Evolutionary conservation across 2,113 vertebrate species (phyloP), one percentile per base, ranked within the genome.

Genomic region (Lipophrys pholis): DNA sequence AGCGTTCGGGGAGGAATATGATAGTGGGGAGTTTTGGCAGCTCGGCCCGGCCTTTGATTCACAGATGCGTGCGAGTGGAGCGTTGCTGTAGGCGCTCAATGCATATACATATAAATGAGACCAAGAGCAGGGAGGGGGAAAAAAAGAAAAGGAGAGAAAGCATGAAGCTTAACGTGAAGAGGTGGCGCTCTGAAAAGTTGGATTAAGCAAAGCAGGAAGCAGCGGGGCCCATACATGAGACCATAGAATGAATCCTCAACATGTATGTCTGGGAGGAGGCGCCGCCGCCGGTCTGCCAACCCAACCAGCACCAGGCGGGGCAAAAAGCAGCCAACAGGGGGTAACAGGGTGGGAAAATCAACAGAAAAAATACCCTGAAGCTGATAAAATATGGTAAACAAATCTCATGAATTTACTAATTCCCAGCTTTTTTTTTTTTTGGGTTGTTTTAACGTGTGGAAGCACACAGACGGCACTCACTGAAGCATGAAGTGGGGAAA

Each of bases 71-170:
- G 43, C 85, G 82, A 83, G 63, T 84, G 81, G 76, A 86, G 84
- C 80, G 41, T 82, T 21, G 83, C 89, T 90, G 89, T 90, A 89
- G 87, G 88, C 87, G 57, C 67, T 79, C 86, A 43, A 87, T 87
- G 90, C 82, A 91, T 77, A 91, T 74, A 87, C 84, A 92, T 91
- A 89, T 59, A 89, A 88, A 90, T 88, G 77, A 83, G 87, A 81
- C 55, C 64, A 80, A 69, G 75, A 63, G 73, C 76, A 66, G 52
- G 57, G 62, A 66, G 55, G 42, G 42, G 73, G 70, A 62, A 65
- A 10, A 46, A 48, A n/a, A 39, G 78, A 72, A 87, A 81, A 75
- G 71, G 70, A 75, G 63, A 76, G 75, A 78, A 82, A 54, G 79
- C 85, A 83, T 85, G 77, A 84, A 87, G 90, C 85, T 87, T 89